Percentiles rank a stretch among this genome's conserved stretches.
These are phyloP conservation scores for Napeogenes inachia DNA, from an alignment of 2,888 invertebrate species.

Conservation along the genomic window DNA sequence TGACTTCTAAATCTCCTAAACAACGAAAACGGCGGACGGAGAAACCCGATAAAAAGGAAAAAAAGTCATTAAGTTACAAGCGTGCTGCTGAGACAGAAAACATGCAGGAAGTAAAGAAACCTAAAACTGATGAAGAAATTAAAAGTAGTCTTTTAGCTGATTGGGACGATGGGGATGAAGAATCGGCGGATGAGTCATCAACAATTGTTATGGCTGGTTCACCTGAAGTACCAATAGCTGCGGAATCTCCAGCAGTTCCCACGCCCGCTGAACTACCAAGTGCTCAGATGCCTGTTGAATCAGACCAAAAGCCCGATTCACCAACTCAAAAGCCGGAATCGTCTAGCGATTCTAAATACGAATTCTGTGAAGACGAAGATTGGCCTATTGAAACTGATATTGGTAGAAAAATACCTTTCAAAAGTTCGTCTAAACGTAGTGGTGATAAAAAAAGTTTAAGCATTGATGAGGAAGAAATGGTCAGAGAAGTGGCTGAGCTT, in stretches of 20 bases:
- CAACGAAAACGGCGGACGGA: constrained; percentile 52
- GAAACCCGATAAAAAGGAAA: constrained; percentile 53
- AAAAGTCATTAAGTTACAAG: constrained; percentile 61
- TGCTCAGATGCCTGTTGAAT: constrained; percentile 44
- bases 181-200: constrained; percentile 58
- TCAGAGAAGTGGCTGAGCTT: constrained; percentile 78
- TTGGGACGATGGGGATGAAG: constrained; percentile 82
- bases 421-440: constrained; percentile 61
- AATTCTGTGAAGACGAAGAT: constrained; percentile 86
- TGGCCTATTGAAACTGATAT: constrained; percentile 74
- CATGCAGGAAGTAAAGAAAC: constrained; percentile 59
- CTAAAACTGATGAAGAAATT: constrained; percentile 80
- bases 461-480: constrained; percentile 68
- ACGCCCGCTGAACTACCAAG: constrained; percentile 58
- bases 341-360: constrained; percentile 82
- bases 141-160: constrained; percentile 84
- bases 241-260: constrained; percentile 60
- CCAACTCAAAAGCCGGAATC: constrained; percentile 62
- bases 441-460: constrained; percentile 63
- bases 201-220: constrained; percentile 47
- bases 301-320: constrained; percentile 47
- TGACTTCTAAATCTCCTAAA: constrained; percentile 50
- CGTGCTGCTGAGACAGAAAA: constrained; percentile 55
- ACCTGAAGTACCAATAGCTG: constrained; percentile 56
- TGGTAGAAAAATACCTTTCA: constrained; percentile 81